phyloP scores from a whole-genome alignment of 2,888 invertebrate species.

The Melinopterus prodromus region DNA sequence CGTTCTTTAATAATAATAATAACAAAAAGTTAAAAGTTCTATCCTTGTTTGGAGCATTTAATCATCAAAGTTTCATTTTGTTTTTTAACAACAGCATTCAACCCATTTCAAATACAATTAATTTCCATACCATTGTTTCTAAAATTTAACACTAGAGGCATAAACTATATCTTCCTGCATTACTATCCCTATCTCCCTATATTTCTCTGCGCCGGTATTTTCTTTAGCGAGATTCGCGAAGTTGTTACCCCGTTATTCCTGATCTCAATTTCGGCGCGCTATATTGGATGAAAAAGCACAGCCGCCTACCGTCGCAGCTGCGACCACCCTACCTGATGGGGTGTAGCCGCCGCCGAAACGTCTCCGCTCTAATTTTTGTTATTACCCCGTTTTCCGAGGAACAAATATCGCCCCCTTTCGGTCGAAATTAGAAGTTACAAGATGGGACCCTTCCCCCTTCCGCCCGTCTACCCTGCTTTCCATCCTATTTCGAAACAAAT shows the following conservation, averaged over 20 bases:
- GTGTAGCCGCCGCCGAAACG: neutral
- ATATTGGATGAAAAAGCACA: slow-evolving; percentile 4
- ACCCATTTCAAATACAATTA: too few species aligned
- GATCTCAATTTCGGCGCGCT: neutral
- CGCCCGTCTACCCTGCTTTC: neutral
- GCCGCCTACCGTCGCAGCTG: neutral
- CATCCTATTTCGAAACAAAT: neutral
- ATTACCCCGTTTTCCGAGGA: neutral
- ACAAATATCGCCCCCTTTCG: neutral
- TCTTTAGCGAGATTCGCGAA: neutral
- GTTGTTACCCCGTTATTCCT: neutral
- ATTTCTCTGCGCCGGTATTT: neutral
- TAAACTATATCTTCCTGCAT: neutral
- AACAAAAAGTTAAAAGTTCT: too few species aligned
- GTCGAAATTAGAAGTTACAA: neutral
- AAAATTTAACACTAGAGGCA: too few species aligned
- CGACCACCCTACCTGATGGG: neutral
- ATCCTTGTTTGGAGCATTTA: too few species aligned
- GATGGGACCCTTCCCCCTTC: neutral
- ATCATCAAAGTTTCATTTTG: too few species aligned
- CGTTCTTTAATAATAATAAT: too few species aligned
- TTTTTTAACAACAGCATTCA: too few species aligned
- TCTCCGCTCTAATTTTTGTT: neutral
- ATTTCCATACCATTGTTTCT: too few species aligned
- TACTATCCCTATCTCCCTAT: neutral